A percentile compares a stretch with the other conserved stretches of the same genome.
phyloP scores from a whole-genome alignment of 2,113 vertebrate genomes.

The Neotragus moschatus region DNA sequence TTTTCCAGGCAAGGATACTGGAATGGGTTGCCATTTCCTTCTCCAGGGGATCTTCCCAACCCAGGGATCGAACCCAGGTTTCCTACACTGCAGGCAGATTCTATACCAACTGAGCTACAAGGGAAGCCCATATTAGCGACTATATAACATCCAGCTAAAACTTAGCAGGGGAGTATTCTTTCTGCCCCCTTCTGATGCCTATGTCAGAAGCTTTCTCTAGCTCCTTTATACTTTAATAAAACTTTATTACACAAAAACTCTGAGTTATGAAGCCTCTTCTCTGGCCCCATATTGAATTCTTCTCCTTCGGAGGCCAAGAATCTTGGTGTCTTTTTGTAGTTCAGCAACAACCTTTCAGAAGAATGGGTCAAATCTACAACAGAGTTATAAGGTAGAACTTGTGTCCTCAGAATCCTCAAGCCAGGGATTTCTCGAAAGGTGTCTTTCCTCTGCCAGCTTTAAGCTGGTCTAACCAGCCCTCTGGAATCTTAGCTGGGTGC shows the following conservation, averaged over 20 bases:
- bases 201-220: neutral
- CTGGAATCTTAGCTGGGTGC: neutral
- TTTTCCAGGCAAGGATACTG: no score
- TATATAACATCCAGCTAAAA: neutral
- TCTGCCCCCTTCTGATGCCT: neutral
- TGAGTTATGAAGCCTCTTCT: neutral
- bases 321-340: neutral
- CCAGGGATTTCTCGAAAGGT: neutral
- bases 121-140: no score
- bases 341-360: neutral
- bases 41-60: no score
- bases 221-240: neutral
- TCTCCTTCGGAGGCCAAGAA: neutral
- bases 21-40: no score
- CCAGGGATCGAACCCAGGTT: accelerated
- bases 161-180: neutral
- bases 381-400: neutral
- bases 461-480: constrained; percentile 25
- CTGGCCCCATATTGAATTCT: neutral
- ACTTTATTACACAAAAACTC: neutral
- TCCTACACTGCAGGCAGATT: no score
- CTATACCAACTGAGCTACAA: no score
- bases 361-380: neutral
- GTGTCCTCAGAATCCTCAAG: neutral
- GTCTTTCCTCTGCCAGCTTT: neutral